Conservation (phyloP, 2,797 vertebrate species). For the Picus viridis region DNA sequence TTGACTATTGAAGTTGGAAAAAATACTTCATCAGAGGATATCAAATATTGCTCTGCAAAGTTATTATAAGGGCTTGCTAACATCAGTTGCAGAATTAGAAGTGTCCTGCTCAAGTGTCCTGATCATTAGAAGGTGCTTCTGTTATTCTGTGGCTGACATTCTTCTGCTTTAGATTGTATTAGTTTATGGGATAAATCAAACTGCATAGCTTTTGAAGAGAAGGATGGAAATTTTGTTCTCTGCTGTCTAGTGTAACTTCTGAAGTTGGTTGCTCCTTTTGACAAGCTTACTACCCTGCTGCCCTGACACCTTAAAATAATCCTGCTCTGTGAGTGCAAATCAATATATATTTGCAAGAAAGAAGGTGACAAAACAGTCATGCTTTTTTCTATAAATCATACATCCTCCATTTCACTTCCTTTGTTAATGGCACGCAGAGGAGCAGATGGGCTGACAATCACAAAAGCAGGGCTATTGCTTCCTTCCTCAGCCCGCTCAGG, state of each 20-base stretch:
- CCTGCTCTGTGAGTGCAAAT: background rate
- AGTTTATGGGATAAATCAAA: background rate
- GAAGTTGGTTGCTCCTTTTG: background rate
- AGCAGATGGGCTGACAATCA: background rate
- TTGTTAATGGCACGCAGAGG: background rate
- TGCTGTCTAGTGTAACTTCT: background rate
- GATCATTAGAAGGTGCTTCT: background rate
- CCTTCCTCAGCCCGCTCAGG: background rate
- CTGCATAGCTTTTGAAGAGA: background rate
- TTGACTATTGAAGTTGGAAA: background rate
- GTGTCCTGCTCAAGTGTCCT: background rate
- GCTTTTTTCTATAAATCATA: background rate
- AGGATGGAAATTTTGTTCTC: background rate
- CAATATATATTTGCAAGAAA: background rate
- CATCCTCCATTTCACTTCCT: background rate
- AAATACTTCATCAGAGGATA: background rate
- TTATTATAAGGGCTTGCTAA: background rate
- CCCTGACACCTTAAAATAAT: background rate
- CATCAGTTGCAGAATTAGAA: background rate
- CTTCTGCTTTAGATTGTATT: background rate
- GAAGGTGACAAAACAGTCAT: background rate
- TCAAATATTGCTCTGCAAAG: background rate
- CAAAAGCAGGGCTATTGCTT: background rate
- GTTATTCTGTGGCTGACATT: background rate
- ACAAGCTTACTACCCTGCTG: background rate